Percentiles rank a stretch among this genome's conserved stretches.
Conservation (phyloP, 2,113 vertebrate genomes). For the Oncorhynchus tshawytscha region DNA sequence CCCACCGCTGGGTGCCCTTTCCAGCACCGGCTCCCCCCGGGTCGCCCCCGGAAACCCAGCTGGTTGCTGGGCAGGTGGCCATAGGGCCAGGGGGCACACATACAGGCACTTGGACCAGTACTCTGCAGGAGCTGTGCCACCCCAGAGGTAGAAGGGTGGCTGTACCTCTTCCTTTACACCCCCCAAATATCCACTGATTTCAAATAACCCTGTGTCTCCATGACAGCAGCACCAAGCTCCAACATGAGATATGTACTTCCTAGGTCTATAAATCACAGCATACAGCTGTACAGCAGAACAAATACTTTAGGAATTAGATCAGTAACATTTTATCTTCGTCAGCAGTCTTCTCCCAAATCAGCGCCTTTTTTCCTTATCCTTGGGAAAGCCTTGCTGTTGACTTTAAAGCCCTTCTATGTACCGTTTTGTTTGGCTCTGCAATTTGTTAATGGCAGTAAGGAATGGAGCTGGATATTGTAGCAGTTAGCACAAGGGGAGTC, state of each 20-base stretch:
- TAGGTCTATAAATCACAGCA: constrained; percentile 67
- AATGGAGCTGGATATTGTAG: background rate
- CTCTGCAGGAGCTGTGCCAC: constrained; percentile 21
- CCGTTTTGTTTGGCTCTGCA: constrained; percentile 38
- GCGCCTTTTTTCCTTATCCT: constrained; percentile 57
- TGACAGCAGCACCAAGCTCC: constrained; percentile 66
- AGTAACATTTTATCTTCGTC: constrained; percentile 70
- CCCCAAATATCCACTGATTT: constrained; percentile 46
- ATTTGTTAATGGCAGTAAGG: constrained; percentile 31
- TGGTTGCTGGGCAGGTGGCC: constrained; percentile 40
- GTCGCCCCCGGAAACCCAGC: constrained; percentile 8
- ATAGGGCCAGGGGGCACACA: constrained; percentile 57
- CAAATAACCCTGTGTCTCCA: constrained; percentile 20
- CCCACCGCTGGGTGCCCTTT: constrained; percentile 72
- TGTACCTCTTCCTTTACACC: constrained; percentile 25
- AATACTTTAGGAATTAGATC: constrained; percentile 73
- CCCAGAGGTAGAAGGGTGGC: constrained; percentile 15
- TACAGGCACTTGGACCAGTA: constrained; percentile 34
- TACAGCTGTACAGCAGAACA: constrained; percentile 72
- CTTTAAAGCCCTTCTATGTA: constrained; percentile 11
- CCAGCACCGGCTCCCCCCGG: constrained; percentile 59
- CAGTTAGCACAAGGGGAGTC: constrained; percentile 32
- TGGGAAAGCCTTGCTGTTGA: constrained; percentile 69
- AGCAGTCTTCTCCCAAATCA: constrained; percentile 69
- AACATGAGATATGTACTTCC: constrained; percentile 70